Base-by-base conservation (phyloP, 2,797 vertebrate species). In the Periophthalmus magnuspinnatus region DNA sequence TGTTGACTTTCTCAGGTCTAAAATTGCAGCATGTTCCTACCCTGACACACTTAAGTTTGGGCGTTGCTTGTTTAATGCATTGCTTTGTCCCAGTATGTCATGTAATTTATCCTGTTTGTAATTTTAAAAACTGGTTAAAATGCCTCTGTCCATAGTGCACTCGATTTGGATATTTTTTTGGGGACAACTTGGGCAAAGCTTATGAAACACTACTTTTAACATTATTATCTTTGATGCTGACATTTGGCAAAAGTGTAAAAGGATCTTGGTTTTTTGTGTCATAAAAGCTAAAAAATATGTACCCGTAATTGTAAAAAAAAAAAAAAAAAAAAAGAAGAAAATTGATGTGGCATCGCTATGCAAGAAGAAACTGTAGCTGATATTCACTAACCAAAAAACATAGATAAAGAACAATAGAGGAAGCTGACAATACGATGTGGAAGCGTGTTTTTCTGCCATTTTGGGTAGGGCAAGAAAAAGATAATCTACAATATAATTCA, bases 371-470 rank as follows among this genome's bases (percentile, higher is more conserved):
- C 69, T 69, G 64, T 86, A 84, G 76, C 76, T 70, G 76, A 75
- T 75, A 83, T 78, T 69, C 73, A 81, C 81, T 73, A 82, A 87
- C 79, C 81, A 86, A 87, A 88, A 86, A 88, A 17, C 32, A 64
- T 19, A 28, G 21, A 54, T 56, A 55, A 21, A 52, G 41, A 47
- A 47, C 24, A 64, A 41, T 5, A 47, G 62, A 32, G 59, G 34
- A 61, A 21, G 10, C 2, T 32, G 28, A 34, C 14, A 17, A n/a
- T 41, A 13, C 11, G 36, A 38, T 45, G 38, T 17, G 24, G 36
- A 24, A 47, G 21, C 4, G 41, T 45, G 22, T 47, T 47, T 24
- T 28, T 14, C 41, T 13, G 38, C 61, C 38, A 48, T 45, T 3
- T 64, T 32, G 41, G 41, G 41, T 45, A 45, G 41, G 2, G 41